These are phyloP conservation scores for Galeopterus variegatus DNA, from an alignment of 2,113 vertebrate genomes.

Conservation along the genomic window DNA sequence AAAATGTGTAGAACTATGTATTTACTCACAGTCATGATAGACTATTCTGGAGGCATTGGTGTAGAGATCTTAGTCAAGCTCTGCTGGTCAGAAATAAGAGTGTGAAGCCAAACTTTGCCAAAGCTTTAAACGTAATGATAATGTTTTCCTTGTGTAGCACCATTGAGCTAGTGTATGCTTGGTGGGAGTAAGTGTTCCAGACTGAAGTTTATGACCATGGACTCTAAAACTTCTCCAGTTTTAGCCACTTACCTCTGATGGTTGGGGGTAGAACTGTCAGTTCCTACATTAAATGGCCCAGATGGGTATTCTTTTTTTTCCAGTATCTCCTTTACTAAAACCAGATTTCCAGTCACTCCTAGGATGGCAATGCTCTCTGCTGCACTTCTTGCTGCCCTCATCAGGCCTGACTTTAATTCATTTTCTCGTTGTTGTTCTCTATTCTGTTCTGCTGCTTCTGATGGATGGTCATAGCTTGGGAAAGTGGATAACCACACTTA, in stretches of 20 bases:
- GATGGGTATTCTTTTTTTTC: background rate
- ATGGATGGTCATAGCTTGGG: background rate
- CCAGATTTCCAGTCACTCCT: background rate
- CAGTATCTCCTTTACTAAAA: slow-evolving; percentile 17
- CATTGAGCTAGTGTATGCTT: background rate
- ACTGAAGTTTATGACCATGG: background rate
- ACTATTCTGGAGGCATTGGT: background rate
- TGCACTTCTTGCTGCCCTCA: background rate
- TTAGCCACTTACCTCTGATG: background rate
- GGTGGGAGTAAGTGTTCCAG: background rate
- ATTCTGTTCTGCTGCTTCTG: background rate
- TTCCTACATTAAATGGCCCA: background rate
- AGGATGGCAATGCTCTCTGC: background rate
- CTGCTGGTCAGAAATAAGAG: background rate
- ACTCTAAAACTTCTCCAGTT: background rate
- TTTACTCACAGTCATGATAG: background rate
- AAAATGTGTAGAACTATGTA: background rate
- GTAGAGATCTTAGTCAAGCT: background rate
- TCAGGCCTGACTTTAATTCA: background rate
- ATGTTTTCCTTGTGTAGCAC: background rate
- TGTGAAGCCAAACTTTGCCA: background rate
- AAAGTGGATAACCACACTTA: background rate
- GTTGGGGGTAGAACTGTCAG: background rate
- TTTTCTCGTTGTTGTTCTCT: background rate
- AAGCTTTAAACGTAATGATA: background rate